Percentiles rank a stretch among this genome's conserved stretches.
Evolutionary conservation across 1,140 invertebrate genomes (phyloP).

Genomic region (Bombus pyrosoma): DNA sequence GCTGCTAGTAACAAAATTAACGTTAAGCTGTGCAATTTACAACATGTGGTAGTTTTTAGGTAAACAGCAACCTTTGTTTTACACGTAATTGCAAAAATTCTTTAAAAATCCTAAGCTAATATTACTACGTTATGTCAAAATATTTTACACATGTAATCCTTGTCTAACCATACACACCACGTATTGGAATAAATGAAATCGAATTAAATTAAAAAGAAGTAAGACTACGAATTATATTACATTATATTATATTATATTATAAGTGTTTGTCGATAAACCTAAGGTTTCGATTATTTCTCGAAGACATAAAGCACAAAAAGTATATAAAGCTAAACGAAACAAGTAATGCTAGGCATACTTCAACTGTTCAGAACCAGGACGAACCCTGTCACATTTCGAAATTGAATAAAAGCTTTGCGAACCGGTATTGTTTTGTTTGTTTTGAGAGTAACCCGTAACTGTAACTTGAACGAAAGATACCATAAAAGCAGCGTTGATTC

Average conservation of each 20-base stretch:
- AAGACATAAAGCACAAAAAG: not conserved
- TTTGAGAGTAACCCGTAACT: not conserved
- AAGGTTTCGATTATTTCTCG: not conserved
- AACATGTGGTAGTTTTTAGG: not conserved
- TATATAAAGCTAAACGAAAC: too few relatives aligned
- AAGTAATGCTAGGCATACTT: not conserved
- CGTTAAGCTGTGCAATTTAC: constrained; percentile 7
- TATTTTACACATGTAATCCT: not conserved
- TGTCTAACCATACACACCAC: not conserved
- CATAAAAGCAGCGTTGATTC: too few relatives aligned
- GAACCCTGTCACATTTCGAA: not conserved
- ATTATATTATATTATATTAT: too few relatives aligned
- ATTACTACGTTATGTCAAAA: not conserved
- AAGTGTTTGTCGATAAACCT: not conserved
- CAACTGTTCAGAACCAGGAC: not conserved
- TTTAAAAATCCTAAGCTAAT: not conserved
- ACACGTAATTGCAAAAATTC: not conserved
- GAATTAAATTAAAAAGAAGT: not conserved
- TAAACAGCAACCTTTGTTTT: not conserved
- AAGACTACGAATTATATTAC: not conserved
- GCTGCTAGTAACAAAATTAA: not conserved
- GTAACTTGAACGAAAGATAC: not conserved
- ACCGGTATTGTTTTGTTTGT: too few relatives aligned
- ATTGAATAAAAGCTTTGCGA: not conserved
- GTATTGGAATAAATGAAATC: not conserved